Base-by-base conservation (phyloP, 1,140 invertebrate genomes). In the Probaryconus sp. region DNA sequence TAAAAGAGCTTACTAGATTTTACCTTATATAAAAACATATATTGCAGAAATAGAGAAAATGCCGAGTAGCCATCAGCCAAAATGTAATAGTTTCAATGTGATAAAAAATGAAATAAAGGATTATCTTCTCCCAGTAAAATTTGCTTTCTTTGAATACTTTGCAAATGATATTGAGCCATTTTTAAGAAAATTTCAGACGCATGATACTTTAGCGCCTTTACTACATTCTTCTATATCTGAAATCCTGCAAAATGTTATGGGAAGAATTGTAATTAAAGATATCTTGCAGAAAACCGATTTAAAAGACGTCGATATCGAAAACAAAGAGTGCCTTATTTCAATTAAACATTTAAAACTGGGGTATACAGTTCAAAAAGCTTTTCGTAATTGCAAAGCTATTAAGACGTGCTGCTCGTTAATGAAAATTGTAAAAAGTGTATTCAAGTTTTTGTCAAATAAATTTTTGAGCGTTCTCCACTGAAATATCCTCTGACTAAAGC, bases 131-230 rank as follows among this genome's bases (percentile, higher is more conserved):
- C 63, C 37, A 24, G 53, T 43, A 37, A 77, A 78, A 53, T 31
- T 76, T 11, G 40, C 38, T 50, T 60, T 76, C 50, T 63, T 75
- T 56, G 38, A 35, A 38, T 68, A 24, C 24, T 13, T 76, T 6
- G 61, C 69, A 17, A n/a, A 24, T 17, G 51, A 78, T 35, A 24
- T 64, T 4, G 56, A 79, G 60, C 58, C 64, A 18, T 71, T 77
- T 56, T 31, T 77, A 28, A 65, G 24, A 13, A 21, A 67, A 21
- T 78, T 72, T 50, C 73, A 76, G 26, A 37, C 51, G 7, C 61
- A 77, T 40, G 18, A 21, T 24, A 64, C 71, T 7, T 9, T 77
- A 14, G 21, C 51, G 2, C 65, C 76, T n/a, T 69, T 76, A 24
- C 26, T 76, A 1, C 45, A 76, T 61, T 11, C 48, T 10, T 14